Base-by-base conservation (phyloP, 2,888 invertebrate species). In the Macaria notata region DNA sequence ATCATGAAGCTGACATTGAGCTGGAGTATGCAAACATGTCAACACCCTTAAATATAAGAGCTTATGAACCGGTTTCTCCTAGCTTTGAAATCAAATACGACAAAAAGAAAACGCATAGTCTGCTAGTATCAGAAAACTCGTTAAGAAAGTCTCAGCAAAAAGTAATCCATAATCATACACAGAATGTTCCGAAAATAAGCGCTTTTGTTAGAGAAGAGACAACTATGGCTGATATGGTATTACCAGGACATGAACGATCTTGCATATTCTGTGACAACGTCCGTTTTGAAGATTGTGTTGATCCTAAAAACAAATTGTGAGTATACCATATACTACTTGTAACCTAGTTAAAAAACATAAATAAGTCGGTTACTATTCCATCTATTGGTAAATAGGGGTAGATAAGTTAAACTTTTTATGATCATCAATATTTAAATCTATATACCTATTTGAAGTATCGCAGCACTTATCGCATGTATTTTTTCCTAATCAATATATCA, bases 251-350 rank as follows among this genome's bases (percentile, higher is more conserved):
- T 39, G 30, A 31, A 41, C 70, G 75, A 51, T 81, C 84, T 3
- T 88, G 88, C 62, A 80, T 88, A 59, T 59, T 64, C 59, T 88
- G 88, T 65, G 72, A 86, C 63, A 88, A 86, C 68, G 69, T 84
- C 4, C 62, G 54, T 1, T 48, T 61, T 19, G 78, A 77, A 57
- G 73, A 79, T 48, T 88, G 88, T 59, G 70, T 65, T 64, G 69
- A 77, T 39, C 86, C 87, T 3, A 70, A 64, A 64, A 76, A 81
- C 47, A 82, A 80, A 72, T 58, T 82, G 88, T 87, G 64, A 80
- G 86, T 79, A 61, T 7, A 6, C 7, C 7, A 36, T 33, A 33
- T 36, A 36, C 7, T 36, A 36, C 33, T 36, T 36, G 7, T 36
- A 19, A 19, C 19, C 19, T 19, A 19, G 19, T 19, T 2, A 19